These are phyloP conservation scores for Nebria ingens DNA, from an alignment of 1,140 invertebrate species.

Conservation along the genomic window DNA sequence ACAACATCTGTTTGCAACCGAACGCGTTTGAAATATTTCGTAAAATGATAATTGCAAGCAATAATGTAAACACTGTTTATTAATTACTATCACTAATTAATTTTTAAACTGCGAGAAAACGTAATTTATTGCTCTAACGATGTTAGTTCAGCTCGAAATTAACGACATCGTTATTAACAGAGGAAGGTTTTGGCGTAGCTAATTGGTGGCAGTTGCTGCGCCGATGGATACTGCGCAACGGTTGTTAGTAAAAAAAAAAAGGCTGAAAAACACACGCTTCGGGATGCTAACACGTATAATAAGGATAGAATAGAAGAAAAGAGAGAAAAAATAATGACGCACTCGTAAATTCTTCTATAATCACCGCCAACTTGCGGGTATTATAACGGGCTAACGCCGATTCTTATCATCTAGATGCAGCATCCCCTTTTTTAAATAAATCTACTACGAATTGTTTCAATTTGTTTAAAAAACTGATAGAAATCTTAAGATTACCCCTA, in stretches of 20 bases:
- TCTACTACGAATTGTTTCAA: neutral
- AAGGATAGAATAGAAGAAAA: neutral
- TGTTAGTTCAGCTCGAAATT: slow-evolving; percentile 5
- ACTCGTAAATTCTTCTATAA: neutral
- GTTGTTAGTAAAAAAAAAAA: neutral
- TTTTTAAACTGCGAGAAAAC: slow-evolving; percentile 1
- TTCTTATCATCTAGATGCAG: neutral
- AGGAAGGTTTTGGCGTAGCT: neutral
- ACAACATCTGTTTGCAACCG: too few relatives aligned
- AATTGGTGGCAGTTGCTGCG: neutral
- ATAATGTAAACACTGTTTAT: slow-evolving; percentile 3
- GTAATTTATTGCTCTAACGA: slow-evolving; percentile 4
- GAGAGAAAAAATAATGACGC: slow-evolving; percentile 4
- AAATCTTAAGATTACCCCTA: too few relatives aligned
- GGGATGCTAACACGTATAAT: neutral
- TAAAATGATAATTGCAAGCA: slow-evolving; percentile 9
- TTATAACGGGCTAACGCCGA: slow-evolving; percentile 2
- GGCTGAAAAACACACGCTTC: neutral
- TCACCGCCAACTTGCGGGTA: neutral
- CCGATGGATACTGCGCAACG: neutral
- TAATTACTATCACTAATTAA: neutral
- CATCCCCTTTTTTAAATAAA: neutral
- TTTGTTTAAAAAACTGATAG: too few relatives aligned
- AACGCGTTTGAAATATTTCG: too few relatives aligned
- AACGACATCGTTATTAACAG: slow-evolving; percentile 9